These are phyloP conservation scores for Pelochelys cantorii DNA, from an alignment of 2,797 vertebrate species.

Conservation along the genomic window DNA sequence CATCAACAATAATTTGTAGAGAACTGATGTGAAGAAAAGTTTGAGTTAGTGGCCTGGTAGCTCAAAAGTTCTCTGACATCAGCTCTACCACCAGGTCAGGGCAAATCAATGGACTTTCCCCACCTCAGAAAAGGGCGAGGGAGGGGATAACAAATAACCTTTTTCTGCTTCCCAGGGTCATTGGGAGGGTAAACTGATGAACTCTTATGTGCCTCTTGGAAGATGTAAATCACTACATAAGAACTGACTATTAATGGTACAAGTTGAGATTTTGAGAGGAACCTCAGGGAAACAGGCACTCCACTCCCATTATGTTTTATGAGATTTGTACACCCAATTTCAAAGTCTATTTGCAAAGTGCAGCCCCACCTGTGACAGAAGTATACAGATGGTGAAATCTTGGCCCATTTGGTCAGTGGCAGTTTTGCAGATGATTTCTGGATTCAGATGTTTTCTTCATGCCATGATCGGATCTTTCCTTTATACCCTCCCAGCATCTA, in stretches of 20 bases:
- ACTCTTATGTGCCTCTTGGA: not conserved
- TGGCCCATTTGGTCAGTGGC: fast-evolving
- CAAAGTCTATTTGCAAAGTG: slow-evolving; percentile 66
- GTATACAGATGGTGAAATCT: slow-evolving; percentile 7
- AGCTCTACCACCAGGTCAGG: not conserved
- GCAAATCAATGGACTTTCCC: not conserved
- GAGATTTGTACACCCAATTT: slow-evolving; percentile 59
- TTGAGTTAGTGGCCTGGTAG: not conserved
- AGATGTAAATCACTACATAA: slow-evolving; percentile 57
- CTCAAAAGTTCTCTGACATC: not conserved
- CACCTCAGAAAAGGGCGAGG: not conserved
- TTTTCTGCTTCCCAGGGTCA: not conserved
- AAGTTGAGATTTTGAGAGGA: slow-evolving; percentile 3
- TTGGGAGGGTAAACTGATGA: slow-evolving; percentile 5
- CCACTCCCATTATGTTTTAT: slow-evolving; percentile 63
- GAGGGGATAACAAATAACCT: not conserved
- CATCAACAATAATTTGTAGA: not conserved
- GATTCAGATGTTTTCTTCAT: not conserved
- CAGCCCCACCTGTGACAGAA: slow-evolving; percentile 42
- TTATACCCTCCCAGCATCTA: fast-evolving
- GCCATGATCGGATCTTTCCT: not conserved
- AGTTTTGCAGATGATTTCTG: not conserved
- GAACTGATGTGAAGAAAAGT: not conserved
- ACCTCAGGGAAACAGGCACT: not conserved
- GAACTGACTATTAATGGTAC: slow-evolving; percentile 62